These are phyloP conservation scores for Anguilla anguilla DNA, from an alignment of 2,797 vertebrate genomes.

Conservation along the genomic window DNA sequence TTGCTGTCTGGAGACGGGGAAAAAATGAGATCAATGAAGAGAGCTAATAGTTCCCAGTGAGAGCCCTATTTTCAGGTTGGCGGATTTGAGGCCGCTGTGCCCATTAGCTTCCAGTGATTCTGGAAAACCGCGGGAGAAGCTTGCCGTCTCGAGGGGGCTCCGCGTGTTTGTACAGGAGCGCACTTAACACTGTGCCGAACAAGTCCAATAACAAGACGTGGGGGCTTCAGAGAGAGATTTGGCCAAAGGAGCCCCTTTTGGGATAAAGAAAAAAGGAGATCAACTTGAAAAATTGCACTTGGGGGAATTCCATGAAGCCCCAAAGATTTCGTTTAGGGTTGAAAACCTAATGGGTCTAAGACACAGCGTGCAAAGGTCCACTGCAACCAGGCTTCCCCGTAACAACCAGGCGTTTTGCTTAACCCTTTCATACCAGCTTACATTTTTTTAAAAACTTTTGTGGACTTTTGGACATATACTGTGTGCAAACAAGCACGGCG, in stretches of 20 bases:
- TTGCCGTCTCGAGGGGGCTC: slow-evolving; percentile 56
- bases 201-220: slow-evolving; percentile 55
- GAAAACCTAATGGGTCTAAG: background rate
- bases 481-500: slow-evolving; percentile 19
- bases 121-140: slow-evolving; percentile 38
- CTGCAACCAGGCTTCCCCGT: background rate
- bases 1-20: slow-evolving; percentile 42
- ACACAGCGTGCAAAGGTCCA: background rate
- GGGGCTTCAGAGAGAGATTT: slow-evolving; percentile 57
- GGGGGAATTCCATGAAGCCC: slow-evolving; percentile 25
- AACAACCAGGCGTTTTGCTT: slow-evolving; percentile 17
- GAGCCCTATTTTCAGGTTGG: slow-evolving; percentile 47
- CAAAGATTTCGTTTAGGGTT: slow-evolving; percentile 1
- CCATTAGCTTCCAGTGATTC: slow-evolving; percentile 39
- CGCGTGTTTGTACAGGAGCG: slow-evolving; percentile 59
- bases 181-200: slow-evolving; percentile 58
- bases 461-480: slow-evolving; percentile 31
- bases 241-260: slow-evolving; percentile 45
- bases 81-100: slow-evolving; percentile 56
- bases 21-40: slow-evolving; percentile 37
- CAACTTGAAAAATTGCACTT: slow-evolving; percentile 29
- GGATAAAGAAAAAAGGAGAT: slow-evolving; percentile 52
- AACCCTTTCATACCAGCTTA: slow-evolving; percentile 20
- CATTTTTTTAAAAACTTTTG: background rate
- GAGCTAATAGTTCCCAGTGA: slow-evolving; percentile 54